phyloP scores from a whole-genome alignment of 1,140 invertebrate genomes.

The Oscheius sp. region DNA sequence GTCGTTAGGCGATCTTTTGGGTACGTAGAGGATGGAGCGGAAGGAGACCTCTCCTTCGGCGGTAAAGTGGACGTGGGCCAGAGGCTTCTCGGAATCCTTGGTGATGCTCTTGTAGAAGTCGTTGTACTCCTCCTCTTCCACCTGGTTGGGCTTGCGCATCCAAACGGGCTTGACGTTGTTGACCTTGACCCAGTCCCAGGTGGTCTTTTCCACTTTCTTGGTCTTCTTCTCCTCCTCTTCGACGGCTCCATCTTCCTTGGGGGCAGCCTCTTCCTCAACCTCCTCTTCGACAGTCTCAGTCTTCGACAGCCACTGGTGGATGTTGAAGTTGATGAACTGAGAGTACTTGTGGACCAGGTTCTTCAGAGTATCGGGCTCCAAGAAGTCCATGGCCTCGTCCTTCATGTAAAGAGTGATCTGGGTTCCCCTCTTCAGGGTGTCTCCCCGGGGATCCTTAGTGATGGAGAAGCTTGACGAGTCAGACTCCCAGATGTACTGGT shows the following conservation, averaged over 20 bases:
- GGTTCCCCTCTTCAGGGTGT: constrained; percentile 84
- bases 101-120: constrained; percentile 91
- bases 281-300: constrained; percentile 82
- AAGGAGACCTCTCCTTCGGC: constrained; percentile 98
- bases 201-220: constrained; percentile 89
- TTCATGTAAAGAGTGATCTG: constrained; percentile 82
- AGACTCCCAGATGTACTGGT: constrained; percentile 97
- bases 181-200: constrained; percentile 95
- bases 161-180: constrained; percentile 97
- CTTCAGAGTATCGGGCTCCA: constrained; percentile 85
- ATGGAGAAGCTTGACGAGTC: constrained; percentile 84
- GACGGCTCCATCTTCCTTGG: constrained; percentile 67
- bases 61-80: constrained; percentile 82
- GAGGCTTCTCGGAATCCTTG: constrained; percentile 75
- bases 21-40: constrained; percentile 89
- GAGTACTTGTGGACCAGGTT: constrained; percentile 93
- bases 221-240: constrained; percentile 77
- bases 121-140: constrained; percentile 82
- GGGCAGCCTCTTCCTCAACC: constrained; percentile 65
- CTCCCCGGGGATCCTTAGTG: constrained; percentile 81
- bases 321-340: constrained; percentile 99
- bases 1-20: constrained; percentile 82
- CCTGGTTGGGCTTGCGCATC: constrained; percentile 84
- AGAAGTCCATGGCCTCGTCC: constrained; percentile 84
- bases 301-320: constrained; percentile 91